Evolutionary conservation across 2,888 invertebrate genomes (phyloP).

Genomic region (Conchocele bisecta): DNA sequence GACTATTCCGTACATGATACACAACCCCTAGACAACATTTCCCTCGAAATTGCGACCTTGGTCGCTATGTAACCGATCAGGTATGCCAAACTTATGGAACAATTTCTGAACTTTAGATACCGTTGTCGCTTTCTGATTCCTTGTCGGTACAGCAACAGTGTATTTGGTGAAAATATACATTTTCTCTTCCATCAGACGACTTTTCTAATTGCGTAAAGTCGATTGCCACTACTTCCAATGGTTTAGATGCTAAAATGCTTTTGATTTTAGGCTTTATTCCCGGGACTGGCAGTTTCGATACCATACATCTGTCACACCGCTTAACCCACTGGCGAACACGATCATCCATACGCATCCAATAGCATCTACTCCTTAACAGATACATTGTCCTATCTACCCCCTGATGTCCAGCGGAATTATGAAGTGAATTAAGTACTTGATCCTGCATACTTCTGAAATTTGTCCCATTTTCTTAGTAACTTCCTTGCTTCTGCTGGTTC

Average conservation of each 20-base stretch:
- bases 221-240: constrained; percentile 46
- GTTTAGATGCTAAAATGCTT: no score
- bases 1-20: no score
- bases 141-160: constrained; percentile 35
- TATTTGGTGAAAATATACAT: constrained; percentile 52
- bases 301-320: constrained; percentile 41
- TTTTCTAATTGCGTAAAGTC: constrained; percentile 54
- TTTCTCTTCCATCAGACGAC: constrained; percentile 40
- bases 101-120: no score
- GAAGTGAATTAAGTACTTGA: constrained; percentile 33
- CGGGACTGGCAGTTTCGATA: constrained; percentile 24
- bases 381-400: constrained; percentile 41
- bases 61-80: no score
- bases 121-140: no score
- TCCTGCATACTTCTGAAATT: neutral
- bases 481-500: neutral
- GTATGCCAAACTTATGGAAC: no score
- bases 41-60: no score
- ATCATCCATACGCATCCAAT: constrained; percentile 39
- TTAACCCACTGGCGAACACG: no score
- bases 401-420: no score
- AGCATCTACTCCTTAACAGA: constrained; percentile 38
- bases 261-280: constrained; percentile 23
- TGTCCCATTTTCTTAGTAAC: neutral
- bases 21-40: no score